Percentiles rank a stretch among this genome's conserved stretches.
Evolutionary conservation across 2,888 invertebrate species (phyloP).

Genomic region (Chrysina gloriosa): DNA sequence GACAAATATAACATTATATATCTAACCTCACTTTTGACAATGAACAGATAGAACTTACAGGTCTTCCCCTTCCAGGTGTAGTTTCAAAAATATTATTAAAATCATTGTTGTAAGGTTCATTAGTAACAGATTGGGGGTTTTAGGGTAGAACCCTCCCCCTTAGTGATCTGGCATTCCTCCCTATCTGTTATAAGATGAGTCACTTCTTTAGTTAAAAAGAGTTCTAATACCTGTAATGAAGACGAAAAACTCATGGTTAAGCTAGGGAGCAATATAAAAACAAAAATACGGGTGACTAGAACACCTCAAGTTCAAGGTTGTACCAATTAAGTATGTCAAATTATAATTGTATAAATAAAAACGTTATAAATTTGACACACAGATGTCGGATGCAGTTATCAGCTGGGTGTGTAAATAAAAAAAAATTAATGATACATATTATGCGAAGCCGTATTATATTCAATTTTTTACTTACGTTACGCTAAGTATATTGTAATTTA

Average conservation of each 20-base stretch:
- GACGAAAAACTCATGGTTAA: constrained; percentile 23
- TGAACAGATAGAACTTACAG: constrained; percentile 41
- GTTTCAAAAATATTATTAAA: constrained; percentile 39
- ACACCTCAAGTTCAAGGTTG: constrained; percentile 49
- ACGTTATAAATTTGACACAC: constrained; percentile 40
- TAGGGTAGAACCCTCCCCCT: constrained; percentile 49
- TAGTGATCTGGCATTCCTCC: constrained; percentile 54
- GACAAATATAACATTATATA: too few species aligned
- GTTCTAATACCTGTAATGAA: constrained; percentile 70
- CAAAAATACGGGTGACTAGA: constrained; percentile 38
- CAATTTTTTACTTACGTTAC: constrained; percentile 10
- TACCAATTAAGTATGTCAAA: constrained; percentile 35
- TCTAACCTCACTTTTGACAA: constrained; percentile 3
- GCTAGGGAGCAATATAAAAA: constrained; percentile 7
- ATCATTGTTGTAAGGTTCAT: constrained; percentile 42
- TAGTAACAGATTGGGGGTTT: constrained; percentile 48
- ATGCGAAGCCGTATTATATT: constrained; percentile 1
- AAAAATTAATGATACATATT: constrained; percentile 34
- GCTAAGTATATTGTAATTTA: constrained; percentile 9
- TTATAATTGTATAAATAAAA: constrained; percentile 36
- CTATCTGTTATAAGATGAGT: constrained; percentile 71
- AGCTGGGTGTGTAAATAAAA: constrained; percentile 50
- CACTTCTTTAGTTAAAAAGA: constrained; percentile 72
- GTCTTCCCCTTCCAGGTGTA: constrained; percentile 48
- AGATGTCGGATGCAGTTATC: constrained; percentile 40